Conservation (phyloP, 2,113 vertebrate species). For the Micromys minutus region DNA sequence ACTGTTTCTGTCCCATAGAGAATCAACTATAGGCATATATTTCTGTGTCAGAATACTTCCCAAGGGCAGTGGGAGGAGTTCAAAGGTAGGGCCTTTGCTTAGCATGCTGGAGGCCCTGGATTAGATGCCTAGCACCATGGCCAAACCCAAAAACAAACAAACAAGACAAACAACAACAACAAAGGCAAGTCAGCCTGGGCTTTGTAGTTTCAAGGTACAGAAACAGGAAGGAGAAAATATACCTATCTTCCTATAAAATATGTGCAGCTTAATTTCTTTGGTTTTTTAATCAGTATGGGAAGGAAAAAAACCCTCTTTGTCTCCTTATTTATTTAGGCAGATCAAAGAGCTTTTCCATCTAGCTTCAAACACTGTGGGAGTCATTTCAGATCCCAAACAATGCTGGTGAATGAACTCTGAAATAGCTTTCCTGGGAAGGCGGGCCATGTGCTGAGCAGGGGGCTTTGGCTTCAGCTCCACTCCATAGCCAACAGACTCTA, state of each 20-base stretch:
- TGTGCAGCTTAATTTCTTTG: slow-evolving; percentile 55
- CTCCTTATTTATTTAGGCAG: slow-evolving; percentile 87
- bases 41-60: slow-evolving; percentile 35
- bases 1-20: background rate
- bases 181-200: background rate
- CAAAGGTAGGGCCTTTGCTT: background rate
- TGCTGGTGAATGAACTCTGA: slow-evolving; percentile 84
- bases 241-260: slow-evolving; percentile 50
- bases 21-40: slow-evolving; percentile 9
- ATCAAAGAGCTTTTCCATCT: slow-evolving; percentile 87
- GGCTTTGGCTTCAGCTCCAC: slow-evolving; percentile 69
- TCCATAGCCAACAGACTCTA: slow-evolving; percentile 47
- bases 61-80: background rate
- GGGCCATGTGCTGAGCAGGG: slow-evolving; percentile 70
- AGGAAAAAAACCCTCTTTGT: slow-evolving; percentile 69
- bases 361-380: slow-evolving; percentile 85
- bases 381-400: slow-evolving; percentile 87
- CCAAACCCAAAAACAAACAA: background rate
- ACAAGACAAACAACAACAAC: background rate
- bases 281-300: slow-evolving; percentile 66
- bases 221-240: slow-evolving; percentile 18
- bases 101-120: background rate
- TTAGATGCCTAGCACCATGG: background rate
- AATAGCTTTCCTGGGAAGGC: slow-evolving; percentile 82
- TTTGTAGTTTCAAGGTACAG: background rate